Evolutionary conservation across 2,797 vertebrate species (phyloP), one percentile per base, ranked within the genome.

Genomic region (Linurgus olivaceus): DNA sequence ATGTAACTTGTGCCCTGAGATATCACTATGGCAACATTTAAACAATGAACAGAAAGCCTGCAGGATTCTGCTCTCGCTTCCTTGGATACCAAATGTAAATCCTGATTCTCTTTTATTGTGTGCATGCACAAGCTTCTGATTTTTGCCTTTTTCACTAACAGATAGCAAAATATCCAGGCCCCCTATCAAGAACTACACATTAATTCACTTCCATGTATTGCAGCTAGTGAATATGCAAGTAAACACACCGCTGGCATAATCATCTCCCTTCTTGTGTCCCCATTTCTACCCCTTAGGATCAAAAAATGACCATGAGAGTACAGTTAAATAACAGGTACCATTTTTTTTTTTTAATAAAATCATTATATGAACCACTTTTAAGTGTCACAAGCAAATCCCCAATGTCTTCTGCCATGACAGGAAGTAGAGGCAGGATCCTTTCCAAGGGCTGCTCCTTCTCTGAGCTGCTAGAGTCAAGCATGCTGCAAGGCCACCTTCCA

Each of bases 11-110:
- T 96, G 95, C 96, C 90, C 89, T 87, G 91, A 97, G 94, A 88
- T 79, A 97, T 98, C 93, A 57, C 98, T 97, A 98, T 98, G 97
- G 97, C 94, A 98, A 98, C 97, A 12, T 84, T 97, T 97, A 98
- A 98, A 98, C 97, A 98, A 97, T 97, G 96, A 96, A 97, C 93
- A 97, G 93, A 97, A 98, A 98, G 96, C 93, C 96, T 92, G 90
- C 94, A 96, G 81, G 76, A 94, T 93, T 96, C 90, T 95, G 94
- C 88, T 91, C 93, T 77, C 3, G 93, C 94, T 96, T 97, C 97
- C 92, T 96, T 92, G 75, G 97, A 94, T 91, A 96, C 96, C 87
- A 96, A 94, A 95, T 90, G 84, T 94, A 97, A 96, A 96, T 96
- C 63, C 84, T 50, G 61, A 63, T 72, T 70, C 72, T 50, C 65